A percentile compares a stretch with the other conserved stretches of the same genome.
Evolutionary conservation across 2,888 invertebrate species (phyloP).

Genomic region (Conchocele bisecta): DNA sequence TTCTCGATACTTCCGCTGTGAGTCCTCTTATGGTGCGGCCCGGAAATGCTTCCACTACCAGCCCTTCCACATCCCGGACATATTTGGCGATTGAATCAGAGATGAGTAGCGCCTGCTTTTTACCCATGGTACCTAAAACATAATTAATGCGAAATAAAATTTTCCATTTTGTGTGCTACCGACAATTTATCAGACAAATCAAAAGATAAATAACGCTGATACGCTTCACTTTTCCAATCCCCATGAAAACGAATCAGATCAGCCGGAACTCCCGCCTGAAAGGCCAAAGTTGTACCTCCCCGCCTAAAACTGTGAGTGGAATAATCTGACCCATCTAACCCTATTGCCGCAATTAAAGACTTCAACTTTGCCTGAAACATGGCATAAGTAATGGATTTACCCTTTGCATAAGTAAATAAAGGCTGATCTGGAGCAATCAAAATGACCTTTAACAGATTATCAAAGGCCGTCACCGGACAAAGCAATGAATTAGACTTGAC

Average conservation of each 20-base stretch:
- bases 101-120: too few species aligned
- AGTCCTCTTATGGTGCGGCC: too few species aligned
- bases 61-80: too few species aligned
- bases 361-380: conserved; percentile 2
- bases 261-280: neutral
- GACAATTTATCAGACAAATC: conserved; percentile 5
- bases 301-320: conserved; percentile 14
- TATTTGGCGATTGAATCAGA: too few species aligned
- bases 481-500: neutral
- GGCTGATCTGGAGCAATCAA: neutral
- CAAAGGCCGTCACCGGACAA: conserved; percentile 12
- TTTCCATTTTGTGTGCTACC: neutral
- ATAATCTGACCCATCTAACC: neutral
- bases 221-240: conserved; percentile 15
- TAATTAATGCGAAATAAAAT: too few species aligned
- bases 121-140: too few species aligned
- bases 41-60: too few species aligned
- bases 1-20: too few species aligned
- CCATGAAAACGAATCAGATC: conserved; percentile 21
- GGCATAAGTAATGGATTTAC: neutral
- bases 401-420: neutral
- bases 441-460: neutral
- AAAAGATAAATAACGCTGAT: conserved; percentile 11
- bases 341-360: conserved; percentile 4
- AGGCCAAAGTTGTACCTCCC: conserved; percentile 9